Conservation (phyloP, 2,797 vertebrate genomes). For the Limosa lapponica region DNA sequence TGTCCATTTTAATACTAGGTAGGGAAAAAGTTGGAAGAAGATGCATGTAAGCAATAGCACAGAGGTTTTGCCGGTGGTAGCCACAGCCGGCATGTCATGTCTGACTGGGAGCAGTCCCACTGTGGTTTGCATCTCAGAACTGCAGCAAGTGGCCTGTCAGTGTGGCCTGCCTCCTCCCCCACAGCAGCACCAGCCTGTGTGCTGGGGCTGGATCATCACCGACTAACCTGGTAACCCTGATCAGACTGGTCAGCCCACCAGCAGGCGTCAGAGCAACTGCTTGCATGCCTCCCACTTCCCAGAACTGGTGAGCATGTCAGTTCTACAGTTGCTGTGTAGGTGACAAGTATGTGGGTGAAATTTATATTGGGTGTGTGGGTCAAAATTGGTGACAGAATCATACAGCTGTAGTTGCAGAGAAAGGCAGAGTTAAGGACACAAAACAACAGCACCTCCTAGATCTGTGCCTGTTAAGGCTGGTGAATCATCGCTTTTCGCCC, state of each 20-base stretch:
- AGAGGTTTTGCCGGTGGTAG: not conserved
- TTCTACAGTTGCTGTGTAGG: not conserved
- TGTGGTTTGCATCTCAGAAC: not conserved
- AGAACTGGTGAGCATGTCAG: not conserved
- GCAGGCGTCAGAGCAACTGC: not conserved
- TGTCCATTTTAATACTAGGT: not conserved
- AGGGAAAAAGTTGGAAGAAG: not conserved
- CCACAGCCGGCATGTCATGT: not conserved
- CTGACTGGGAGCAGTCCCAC: not conserved
- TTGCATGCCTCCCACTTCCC: not conserved
- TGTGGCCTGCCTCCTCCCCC: too few relatives aligned
- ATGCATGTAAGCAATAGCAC: not conserved
- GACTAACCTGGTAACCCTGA: not conserved
- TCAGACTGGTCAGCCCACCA: accelerated
- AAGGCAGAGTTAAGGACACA: not conserved
- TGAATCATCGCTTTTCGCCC: not conserved
- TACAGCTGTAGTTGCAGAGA: not conserved
- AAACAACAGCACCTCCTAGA: not conserved
- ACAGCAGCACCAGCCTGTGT: too few relatives aligned
- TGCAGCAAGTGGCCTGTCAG: not conserved
- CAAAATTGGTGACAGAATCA: not conserved
- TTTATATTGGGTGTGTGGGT: not conserved
- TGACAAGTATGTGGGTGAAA: not conserved
- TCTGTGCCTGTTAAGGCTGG: not conserved
- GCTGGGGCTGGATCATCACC: not conserved